Evolutionary conservation across 2,113 vertebrate species (phyloP).

Genomic region (Lophius piscatorius): DNA sequence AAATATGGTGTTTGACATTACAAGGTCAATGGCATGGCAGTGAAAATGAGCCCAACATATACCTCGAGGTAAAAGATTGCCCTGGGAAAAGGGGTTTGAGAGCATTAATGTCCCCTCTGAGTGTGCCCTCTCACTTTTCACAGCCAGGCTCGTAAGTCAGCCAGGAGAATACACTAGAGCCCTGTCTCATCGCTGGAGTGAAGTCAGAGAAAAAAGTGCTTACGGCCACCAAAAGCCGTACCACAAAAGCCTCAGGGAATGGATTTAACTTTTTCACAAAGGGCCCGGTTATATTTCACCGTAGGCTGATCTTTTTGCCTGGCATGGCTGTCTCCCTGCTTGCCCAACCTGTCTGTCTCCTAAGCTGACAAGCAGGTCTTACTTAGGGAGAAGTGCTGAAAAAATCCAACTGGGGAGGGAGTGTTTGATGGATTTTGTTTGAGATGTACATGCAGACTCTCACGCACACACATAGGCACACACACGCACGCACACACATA

Average conservation of each 20-base stretch:
- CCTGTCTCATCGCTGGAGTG: slow-evolving; percentile 63
- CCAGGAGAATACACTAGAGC: slow-evolving; percentile 49
- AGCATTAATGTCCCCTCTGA: slow-evolving; percentile 22
- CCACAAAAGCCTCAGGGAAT: slow-evolving; percentile 60
- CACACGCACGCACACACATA: slow-evolving; percentile 48
- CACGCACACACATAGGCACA: slow-evolving; percentile 39
- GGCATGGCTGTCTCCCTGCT: slow-evolving; percentile 59
- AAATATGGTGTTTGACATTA: slow-evolving; percentile 15
- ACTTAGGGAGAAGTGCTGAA: slow-evolving; percentile 53
- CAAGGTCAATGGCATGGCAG: slow-evolving; percentile 1
- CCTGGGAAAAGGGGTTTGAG: slow-evolving; percentile 4
- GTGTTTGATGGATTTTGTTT: slow-evolving; percentile 47
- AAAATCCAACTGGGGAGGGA: slow-evolving; percentile 39
- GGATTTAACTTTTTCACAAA: slow-evolving; percentile 69
- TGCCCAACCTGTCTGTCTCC: slow-evolving; percentile 59
- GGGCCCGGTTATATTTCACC: slow-evolving; percentile 75
- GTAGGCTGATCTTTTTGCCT: slow-evolving; percentile 69
- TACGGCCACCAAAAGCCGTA: slow-evolving; percentile 55
- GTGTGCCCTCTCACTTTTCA: slow-evolving; percentile 30
- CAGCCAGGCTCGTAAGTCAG: slow-evolving; percentile 45
- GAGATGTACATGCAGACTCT: slow-evolving; percentile 30
- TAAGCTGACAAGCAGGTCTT: slow-evolving; percentile 73
- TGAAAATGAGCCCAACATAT: slow-evolving; percentile 23
- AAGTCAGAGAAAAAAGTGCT: slow-evolving; percentile 34
- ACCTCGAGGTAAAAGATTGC: slow-evolving; percentile 19